Evolutionary conservation across 2,797 vertebrate species (phyloP).

Genomic region (Schizopygopsis pylzovi): DNA sequence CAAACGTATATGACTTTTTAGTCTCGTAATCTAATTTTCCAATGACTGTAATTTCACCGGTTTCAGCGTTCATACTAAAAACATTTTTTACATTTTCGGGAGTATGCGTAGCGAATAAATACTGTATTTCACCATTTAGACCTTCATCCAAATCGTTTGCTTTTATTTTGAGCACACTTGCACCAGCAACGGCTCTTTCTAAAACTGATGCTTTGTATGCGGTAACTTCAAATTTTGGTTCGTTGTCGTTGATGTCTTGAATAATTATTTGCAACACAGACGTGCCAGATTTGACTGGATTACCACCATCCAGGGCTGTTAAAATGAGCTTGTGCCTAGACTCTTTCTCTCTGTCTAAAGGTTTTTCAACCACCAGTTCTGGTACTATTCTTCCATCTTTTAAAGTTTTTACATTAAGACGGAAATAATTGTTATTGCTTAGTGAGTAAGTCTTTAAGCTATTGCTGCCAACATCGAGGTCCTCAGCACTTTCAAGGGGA

Average conservation of each 20-base stretch:
- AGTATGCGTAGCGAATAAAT: conserved; percentile 54
- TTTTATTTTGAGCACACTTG: conserved; percentile 47
- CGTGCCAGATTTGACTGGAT: conserved; percentile 59
- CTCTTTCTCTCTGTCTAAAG: conserved; percentile 61
- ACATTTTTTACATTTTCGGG: conserved; percentile 42
- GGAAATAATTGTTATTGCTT: conserved; percentile 66
- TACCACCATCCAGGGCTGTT: conserved; percentile 62
- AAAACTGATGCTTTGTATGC: conserved; percentile 52
- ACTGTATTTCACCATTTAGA: conserved; percentile 56
- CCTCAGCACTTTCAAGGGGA: conserved; percentile 76
- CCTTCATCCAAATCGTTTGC: conserved; percentile 60
- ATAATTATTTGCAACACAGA: conserved; percentile 56
- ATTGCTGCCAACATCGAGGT: conserved; percentile 72
- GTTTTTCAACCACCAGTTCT: conserved; percentile 62
- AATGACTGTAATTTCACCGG: conserved; percentile 68
- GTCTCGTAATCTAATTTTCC: conserved; percentile 74
- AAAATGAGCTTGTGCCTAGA: conserved; percentile 53
- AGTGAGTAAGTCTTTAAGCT: conserved; percentile 66
- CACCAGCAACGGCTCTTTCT: conserved; percentile 46
- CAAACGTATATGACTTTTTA: conserved; percentile 59
- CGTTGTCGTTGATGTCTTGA: conserved; percentile 65
- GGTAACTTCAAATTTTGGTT: conserved; percentile 58
- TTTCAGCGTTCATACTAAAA: conserved; percentile 63
- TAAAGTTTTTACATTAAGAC: conserved; percentile 58
- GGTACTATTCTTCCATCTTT: conserved; percentile 58